A percentile compares a stretch with the other conserved stretches of the same genome.
Evolutionary conservation across 2,888 invertebrate species (phyloP).

Genomic region (Mythimna pallens): DNA sequence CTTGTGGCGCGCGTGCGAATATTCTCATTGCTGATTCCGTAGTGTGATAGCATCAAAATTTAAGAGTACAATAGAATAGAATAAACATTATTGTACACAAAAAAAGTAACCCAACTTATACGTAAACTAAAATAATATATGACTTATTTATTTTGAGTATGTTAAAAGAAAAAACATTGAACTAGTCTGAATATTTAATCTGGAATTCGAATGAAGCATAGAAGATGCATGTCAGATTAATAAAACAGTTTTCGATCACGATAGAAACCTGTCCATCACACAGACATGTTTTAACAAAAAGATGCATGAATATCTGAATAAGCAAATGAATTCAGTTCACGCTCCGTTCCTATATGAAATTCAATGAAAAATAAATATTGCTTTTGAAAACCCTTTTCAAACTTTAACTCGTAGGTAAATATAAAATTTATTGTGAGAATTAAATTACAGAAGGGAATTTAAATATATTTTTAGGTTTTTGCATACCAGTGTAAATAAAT

Average conservation of each 20-base stretch:
- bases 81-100: no score
- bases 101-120: no score
- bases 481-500: background rate
- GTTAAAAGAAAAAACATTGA: background rate
- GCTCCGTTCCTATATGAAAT: constrained; percentile 41
- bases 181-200: background rate
- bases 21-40: background rate
- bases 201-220: background rate
- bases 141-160: no score
- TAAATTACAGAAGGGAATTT: constrained; percentile 10
- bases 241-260: constrained; percentile 26
- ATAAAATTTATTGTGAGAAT: constrained; percentile 16
- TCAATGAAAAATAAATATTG: constrained; percentile 52
- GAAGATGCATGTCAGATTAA: constrained; percentile 24
- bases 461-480: constrained; percentile 19
- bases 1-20: background rate
- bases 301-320: constrained; percentile 55
- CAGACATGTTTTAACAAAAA: constrained; percentile 49
- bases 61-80: no score
- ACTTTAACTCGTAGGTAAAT: constrained; percentile 20
- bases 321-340: constrained; percentile 51
- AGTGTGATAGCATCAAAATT: no score
- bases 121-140: no score
- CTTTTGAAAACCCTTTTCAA: constrained; percentile 45
- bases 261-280: constrained; percentile 7